These are phyloP conservation scores for Pharmacophagus antenor DNA, from an alignment of 2,888 invertebrate genomes.

Conservation along the genomic window DNA sequence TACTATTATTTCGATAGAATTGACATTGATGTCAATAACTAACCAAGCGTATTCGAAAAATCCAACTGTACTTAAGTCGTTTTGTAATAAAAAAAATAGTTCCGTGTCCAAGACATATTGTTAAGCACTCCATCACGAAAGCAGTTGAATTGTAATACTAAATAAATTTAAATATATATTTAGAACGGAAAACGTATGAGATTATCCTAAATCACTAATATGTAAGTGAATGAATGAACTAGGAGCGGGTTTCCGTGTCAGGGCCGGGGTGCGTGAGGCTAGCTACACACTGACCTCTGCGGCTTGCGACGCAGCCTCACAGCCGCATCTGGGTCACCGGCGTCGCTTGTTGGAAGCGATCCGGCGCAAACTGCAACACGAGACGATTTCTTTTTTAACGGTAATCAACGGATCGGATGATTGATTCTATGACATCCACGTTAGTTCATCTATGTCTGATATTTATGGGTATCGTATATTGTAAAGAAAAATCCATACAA, in stretches of 20 bases:
- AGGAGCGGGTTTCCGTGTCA: conserved; percentile 49
- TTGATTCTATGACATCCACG: not conserved
- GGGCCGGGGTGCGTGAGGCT: conserved; percentile 43
- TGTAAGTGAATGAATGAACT: conserved; percentile 14
- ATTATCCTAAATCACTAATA: not conserved
- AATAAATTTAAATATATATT: not conserved
- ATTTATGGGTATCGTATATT: not conserved
- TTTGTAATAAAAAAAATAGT: too few relatives aligned
- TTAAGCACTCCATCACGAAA: too few relatives aligned
- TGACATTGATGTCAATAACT: too few relatives aligned
- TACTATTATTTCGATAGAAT: too few relatives aligned
- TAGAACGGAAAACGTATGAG: not conserved
- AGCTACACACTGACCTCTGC: conserved; percentile 57
- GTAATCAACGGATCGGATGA: conserved; percentile 5
- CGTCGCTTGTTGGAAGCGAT: conserved; percentile 36
- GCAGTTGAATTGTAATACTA: too few relatives aligned
- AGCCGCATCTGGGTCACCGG: conserved; percentile 63
- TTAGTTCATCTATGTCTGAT: not conserved
- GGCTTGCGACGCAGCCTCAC: conserved; percentile 56
- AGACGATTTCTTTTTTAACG: conserved; percentile 28
- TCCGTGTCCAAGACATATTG: too few relatives aligned
- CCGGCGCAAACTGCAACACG: conserved; percentile 40
- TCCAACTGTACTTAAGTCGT: too few relatives aligned
- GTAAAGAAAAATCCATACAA: too few relatives aligned
- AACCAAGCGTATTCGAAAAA: too few relatives aligned